phyloP scores from a whole-genome alignment of 2,888 invertebrate genomes.

The Vesta saturnalis region DNA sequence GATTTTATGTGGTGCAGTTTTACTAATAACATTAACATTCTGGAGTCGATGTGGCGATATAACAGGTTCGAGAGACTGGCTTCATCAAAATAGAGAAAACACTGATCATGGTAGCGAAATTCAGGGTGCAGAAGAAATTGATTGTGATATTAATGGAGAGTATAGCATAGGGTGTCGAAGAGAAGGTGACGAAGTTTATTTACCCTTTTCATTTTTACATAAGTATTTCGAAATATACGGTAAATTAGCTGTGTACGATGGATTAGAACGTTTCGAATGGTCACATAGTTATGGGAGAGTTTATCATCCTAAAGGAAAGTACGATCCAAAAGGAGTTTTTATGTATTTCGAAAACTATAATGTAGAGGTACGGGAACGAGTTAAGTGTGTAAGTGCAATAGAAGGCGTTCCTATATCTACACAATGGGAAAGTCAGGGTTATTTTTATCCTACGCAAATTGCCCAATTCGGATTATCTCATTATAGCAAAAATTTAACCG shows the following conservation, averaged over 20 bases:
- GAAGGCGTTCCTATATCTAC: conserved; percentile 97
- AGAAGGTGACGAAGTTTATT: conserved; percentile 86
- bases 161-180: conserved; percentile 71
- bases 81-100: conserved; percentile 40
- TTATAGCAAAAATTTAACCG: conserved; percentile 93
- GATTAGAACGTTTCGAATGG: conserved; percentile 90
- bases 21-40: conserved; percentile 75
- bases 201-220: conserved; percentile 92
- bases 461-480: conserved; percentile 98
- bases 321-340: conserved; percentile 90
- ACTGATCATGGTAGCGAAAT: conserved; percentile 55
- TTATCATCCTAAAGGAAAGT: conserved; percentile 87
- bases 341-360: conserved; percentile 98
- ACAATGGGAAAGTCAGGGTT: conserved; percentile 96
- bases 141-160: conserved; percentile 86
- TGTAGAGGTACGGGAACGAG: conserved; percentile 94
- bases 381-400: conserved; percentile 93
- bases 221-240: conserved; percentile 97
- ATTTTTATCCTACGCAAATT: conserved; percentile 98
- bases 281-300: conserved; percentile 93
- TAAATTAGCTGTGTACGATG: conserved; percentile 77
- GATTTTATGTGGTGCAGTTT: conserved; percentile 70
- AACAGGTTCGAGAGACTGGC: conserved; percentile 46
- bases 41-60: conserved; percentile 81
- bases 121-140: conserved; percentile 73